Base-by-base conservation (phyloP, 2,797 vertebrate genomes). In the Sebastes diploproa region DNA sequence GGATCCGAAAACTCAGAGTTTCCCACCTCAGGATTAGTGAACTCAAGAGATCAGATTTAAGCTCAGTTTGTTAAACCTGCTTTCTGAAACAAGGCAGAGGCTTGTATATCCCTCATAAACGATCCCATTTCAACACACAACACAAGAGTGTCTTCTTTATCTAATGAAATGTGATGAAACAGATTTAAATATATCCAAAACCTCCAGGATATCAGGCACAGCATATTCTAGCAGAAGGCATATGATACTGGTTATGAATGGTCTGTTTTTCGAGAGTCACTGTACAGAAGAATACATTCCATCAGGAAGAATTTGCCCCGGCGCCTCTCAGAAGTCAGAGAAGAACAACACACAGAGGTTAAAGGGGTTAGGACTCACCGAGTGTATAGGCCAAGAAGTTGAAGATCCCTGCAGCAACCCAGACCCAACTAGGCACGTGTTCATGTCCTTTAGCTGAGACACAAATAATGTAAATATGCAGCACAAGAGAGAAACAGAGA, bases 311-410 rank as follows among this genome's bases (percentile, higher is more conserved):
- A 67, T 74, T 27, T 55, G 7, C 59, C 63, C 80, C 23, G 1
- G 68, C 62, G 25, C 59, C 69, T 56, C 80, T 80, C 4, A 29
- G 13, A 16, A 56, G 65, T 38, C 30, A 27, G 18, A 64, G 58
- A 64, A 71, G 42, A 75, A 78, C 71, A 74, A 75, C 67, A 87
- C 65, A 77, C n/a, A 42, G 20, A 36, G 38, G 36, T 20, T n/a
- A 36, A n/a, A 25, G 81, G 69, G 85, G 80, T 79, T 2, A 63
- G 64, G 32, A 88, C 97, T 97, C 96, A 99, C 98, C 98, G 14
- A 99, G 95, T 0, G 98, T 99, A 60, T 99, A 99, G 55, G 98
- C 98, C 64, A 96, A 76, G 82, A 99, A 99, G 96, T 99, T 99
- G 90, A 99, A 98, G 85, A 99, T 88, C 64, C 98, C 98, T 73